Evolutionary conservation across 2,888 invertebrate species (phyloP), one percentile per base, ranked within the genome.

Genomic region (Dusona sp.): DNA sequence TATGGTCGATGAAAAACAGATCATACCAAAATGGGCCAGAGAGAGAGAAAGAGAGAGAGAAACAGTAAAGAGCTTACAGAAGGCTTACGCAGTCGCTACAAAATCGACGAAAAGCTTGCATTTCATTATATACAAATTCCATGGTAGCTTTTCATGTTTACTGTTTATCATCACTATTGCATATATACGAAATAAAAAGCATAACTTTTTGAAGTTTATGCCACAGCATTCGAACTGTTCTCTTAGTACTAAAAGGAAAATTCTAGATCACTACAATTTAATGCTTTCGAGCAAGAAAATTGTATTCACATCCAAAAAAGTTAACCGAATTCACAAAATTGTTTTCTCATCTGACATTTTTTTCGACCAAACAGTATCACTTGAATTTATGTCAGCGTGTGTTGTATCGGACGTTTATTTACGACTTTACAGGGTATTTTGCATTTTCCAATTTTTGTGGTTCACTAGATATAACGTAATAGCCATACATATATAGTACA

Each of bases 371-470:
- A 25, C 33, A 29, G 6, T 16, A 4, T 22, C 67, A 67, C 38
- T 16, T 61, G 61, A 22, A 61, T 61, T 67, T 36, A 67, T 45
- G 25, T 42, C 22, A 16, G 25, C 45, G 25, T 4, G 45, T 68
- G 42, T 22, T 68, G 38, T 25, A 42, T 68, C 13, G 36, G 68
- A 68, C 45, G 22, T 70, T 42, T 61, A n/a, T 75, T 75, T 75
- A 75, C 42, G 75, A 75, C 61, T 38, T 75, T n/a, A 29, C 77
- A 45, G 65, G 22, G 22, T 48, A 65, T 67, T 78, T 78, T 67
- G 51, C 67, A 78, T 78, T 78, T 67, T 78, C 78, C 78, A 78
- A 78, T 78, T 67, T 78, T 36, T 29, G 29, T 33, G 36, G 67
- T 22, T 54, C 42, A 45, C 51, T 3, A 67, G 4, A 78, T 51